A percentile compares a stretch with the other conserved stretches of the same genome.
These are phyloP conservation scores for Conus canariensis DNA, from an alignment of 2,888 invertebrate genomes.

Conservation along the genomic window DNA sequence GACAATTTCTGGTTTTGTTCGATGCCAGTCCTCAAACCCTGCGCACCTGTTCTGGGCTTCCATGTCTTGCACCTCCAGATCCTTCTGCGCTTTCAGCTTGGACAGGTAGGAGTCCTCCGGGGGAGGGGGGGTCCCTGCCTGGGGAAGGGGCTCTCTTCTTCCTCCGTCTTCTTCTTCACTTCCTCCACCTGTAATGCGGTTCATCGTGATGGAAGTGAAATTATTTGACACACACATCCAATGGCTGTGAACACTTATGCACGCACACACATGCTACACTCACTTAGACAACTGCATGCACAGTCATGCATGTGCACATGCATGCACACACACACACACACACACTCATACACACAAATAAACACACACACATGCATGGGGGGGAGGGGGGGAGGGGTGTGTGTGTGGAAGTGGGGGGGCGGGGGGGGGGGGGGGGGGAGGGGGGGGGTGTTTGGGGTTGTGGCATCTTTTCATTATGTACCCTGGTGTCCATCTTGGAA, in stretches of 20 bases:
- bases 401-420: too few relatives aligned
- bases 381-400: too few relatives aligned
- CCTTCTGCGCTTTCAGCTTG: constrained; percentile 57
- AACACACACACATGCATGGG: not conserved
- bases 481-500: too few relatives aligned
- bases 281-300: too few relatives aligned
- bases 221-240: not conserved
- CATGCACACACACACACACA: not conserved
- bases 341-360: not conserved
- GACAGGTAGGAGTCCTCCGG: constrained; percentile 58
- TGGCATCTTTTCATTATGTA: too few relatives aligned
- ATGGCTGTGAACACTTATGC: not conserved
- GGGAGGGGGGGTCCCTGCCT: constrained; percentile 56
- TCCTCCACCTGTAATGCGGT: constrained; percentile 1
- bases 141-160: constrained; percentile 58
- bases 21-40: too few relatives aligned
- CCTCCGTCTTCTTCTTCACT: constrained; percentile 44
- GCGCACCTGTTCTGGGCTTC: constrained; percentile 68
- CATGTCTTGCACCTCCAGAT: constrained; percentile 69
- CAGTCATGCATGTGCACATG: not conserved
- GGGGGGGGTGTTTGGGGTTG: too few relatives aligned
- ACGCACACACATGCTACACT: not conserved
- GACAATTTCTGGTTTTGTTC: too few relatives aligned
- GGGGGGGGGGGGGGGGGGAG: too few relatives aligned
- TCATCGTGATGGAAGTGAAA: not conserved